Evolutionary conservation across 2,888 invertebrate species (phyloP).

Genomic region (Tiliacea aurago): DNA sequence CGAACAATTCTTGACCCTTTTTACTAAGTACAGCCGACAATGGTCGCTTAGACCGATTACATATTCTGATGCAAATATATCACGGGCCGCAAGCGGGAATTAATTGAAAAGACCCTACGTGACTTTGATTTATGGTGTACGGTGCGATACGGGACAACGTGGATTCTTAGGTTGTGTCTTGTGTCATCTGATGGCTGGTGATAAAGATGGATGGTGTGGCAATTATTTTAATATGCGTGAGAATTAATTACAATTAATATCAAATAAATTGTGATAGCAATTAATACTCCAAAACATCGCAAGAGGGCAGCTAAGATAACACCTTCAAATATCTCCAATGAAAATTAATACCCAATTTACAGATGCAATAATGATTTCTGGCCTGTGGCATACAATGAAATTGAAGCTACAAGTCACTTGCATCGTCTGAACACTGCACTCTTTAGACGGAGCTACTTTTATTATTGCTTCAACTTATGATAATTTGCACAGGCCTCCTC

Average conservation of each 20-base stretch:
- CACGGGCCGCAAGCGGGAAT: constrained; percentile 69
- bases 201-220: constrained; percentile 54
- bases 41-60: constrained; percentile 69
- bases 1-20: constrained; percentile 76
- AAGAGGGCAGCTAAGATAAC: no score
- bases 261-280: neutral
- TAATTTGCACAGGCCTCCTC: no score
- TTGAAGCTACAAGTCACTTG: neutral
- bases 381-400: neutral
- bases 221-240: constrained; percentile 44
- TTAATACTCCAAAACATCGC: neutral
- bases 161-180: constrained; percentile 58
- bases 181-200: constrained; percentile 53
- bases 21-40: constrained; percentile 72
- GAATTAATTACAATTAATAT: neutral
- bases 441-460: neutral
- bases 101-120: constrained; percentile 74
- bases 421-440: neutral
- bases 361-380: neutral
- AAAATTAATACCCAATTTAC: neutral
- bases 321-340: neutral
- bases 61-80: constrained; percentile 76
- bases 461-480: neutral
- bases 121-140: constrained; percentile 71
- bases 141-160: constrained; percentile 51